Evolutionary conservation across 2,113 vertebrate species (phyloP).

Genomic region (Phrynosoma blainvillii): DNA sequence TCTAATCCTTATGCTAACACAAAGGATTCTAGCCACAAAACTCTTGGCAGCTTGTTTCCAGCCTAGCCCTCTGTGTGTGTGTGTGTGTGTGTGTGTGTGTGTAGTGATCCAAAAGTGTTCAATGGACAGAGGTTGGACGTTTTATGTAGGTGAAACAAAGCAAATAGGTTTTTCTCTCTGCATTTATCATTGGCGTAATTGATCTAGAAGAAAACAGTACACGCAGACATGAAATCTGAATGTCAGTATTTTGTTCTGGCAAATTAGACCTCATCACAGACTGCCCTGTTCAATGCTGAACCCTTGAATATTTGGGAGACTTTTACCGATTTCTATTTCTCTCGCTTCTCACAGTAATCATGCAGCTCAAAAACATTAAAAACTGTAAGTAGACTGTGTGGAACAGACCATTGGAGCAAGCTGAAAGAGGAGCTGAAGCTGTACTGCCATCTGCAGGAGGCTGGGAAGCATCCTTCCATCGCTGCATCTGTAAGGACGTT

Average conservation of each 20-base stretch:
- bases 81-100: no score
- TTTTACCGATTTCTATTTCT: neutral
- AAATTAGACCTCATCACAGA: no score
- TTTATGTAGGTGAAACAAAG: neutral
- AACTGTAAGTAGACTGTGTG: neutral
- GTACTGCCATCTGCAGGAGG: constrained; percentile 23
- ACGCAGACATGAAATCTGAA: neutral
- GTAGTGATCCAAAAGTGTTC: no score
- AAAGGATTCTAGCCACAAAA: no score
- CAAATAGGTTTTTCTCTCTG: neutral
- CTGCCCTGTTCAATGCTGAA: neutral
- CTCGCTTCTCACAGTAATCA: neutral
- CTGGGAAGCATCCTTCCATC: neutral
- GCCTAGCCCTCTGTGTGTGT: no score
- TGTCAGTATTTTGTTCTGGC: neutral
- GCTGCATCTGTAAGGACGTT: neutral
- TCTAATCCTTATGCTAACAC: no score
- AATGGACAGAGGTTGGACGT: neutral
- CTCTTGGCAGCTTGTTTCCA: no score
- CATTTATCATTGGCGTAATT: neutral
- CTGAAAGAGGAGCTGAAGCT: neutral
- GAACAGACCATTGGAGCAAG: neutral
- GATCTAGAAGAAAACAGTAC: neutral
- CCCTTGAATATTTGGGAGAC: neutral
- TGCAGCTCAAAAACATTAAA: no score